Conservation (phyloP, 2,113 vertebrate genomes). For the Epinephelus cyanopodus region DNA sequence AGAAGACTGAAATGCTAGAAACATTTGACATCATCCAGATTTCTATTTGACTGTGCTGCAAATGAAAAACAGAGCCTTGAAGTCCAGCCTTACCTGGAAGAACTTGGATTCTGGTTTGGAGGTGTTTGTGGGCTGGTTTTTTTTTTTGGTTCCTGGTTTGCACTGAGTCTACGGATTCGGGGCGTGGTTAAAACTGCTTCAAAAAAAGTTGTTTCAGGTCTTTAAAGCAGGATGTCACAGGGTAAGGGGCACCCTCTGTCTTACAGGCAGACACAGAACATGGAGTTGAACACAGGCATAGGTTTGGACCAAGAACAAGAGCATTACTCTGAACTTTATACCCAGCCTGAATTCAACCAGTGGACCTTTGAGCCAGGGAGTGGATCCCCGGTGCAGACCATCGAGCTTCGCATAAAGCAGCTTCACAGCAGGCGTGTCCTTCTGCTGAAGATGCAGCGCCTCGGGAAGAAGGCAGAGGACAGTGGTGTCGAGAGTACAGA, state of each 20-base stretch:
- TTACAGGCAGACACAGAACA: neutral
- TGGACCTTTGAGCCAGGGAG: neutral
- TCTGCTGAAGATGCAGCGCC: constrained; percentile 39
- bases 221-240: constrained; percentile 19
- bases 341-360: neutral
- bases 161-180: neutral
- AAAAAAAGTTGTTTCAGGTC: neutral
- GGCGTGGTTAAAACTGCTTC: neutral
- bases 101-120: neutral
- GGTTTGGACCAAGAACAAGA: neutral
- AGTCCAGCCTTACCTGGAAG: neutral
- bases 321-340: neutral
- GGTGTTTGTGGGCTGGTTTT: too few relatives aligned
- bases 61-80: neutral
- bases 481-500: neutral
- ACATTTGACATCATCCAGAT: neutral
- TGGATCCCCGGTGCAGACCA: neutral
- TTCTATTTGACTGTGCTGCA: neutral
- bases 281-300: accelerated
- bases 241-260: neutral
- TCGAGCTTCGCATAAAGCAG: constrained; percentile 53
- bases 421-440: constrained; percentile 58
- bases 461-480: constrained; percentile 10
- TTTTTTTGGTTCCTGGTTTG: neutral
- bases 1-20: neutral